Evolutionary conservation across 2,888 invertebrate genomes (phyloP).

Genomic region (Synergus gifuensis): DNA sequence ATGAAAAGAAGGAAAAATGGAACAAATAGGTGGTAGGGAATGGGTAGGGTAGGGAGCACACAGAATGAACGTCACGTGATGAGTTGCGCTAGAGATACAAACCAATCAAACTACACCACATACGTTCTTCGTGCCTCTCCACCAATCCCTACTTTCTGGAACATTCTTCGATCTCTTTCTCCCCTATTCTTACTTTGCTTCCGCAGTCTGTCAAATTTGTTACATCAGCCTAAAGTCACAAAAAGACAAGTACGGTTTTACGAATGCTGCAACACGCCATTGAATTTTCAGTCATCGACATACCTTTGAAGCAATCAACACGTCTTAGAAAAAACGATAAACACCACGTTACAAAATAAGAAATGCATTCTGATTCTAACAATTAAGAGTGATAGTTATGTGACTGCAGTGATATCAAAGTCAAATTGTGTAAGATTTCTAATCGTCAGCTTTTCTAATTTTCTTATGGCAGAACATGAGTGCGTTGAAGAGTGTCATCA

Average conservation of each 20-base stretch:
- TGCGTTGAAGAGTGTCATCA: conserved; percentile 71
- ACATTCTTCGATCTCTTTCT: conserved; percentile 21
- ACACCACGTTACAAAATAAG: not conserved
- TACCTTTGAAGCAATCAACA: not conserved
- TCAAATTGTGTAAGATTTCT: not conserved
- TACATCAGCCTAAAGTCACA: conserved; percentile 35
- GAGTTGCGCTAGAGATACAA: not conserved
- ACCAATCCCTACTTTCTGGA: conserved; percentile 36
- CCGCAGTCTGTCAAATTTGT: not conserved
- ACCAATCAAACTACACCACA: conserved; percentile 29
- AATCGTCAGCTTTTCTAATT: not conserved
- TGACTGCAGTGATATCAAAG: not conserved
- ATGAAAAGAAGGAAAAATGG: too few relatives aligned
- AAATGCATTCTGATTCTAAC: not conserved
- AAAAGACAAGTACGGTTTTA: not conserved
- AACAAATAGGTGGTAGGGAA: too few relatives aligned
- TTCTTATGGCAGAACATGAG: conserved; percentile 69
- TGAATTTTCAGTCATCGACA: not conserved
- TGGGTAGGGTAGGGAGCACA: too few relatives aligned
- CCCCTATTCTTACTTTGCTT: not conserved
- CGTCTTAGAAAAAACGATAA: not conserved
- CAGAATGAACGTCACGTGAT: too few relatives aligned
- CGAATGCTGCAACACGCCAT: not conserved
- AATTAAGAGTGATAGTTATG: conserved; percentile 1
- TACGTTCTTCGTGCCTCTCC: not conserved